Base-by-base conservation (phyloP, 2,113 vertebrate genomes). In the Lagenorhynchus albirostris region DNA sequence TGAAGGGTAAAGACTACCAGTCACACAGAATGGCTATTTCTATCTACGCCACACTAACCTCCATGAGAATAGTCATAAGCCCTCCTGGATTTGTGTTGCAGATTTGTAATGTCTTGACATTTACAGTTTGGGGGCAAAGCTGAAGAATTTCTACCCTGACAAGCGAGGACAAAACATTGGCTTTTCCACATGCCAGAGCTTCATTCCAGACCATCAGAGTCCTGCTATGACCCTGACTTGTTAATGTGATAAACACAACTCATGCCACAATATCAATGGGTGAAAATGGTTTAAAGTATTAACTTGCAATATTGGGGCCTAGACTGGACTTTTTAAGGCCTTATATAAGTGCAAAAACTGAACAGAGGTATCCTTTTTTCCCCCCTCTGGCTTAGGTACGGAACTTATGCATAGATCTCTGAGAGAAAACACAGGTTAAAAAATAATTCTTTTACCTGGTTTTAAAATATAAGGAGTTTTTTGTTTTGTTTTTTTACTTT, bases 291-390 rank as follows among this genome's bases (percentile, higher is more conserved):
- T 50, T 76, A 21, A 65, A 53, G 14, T 60, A 31, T 31, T 38
- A 76, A 65, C 12, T 76, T 67, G 9, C 44, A 58, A 70, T 14
- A 86, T 41, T 84, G 68, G 71, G 36, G 25, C 68, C 53, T 77
- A 81, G 8, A 21, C 18, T 67, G 60, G 36, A 70, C 82, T 95
- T 87, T 63, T 36, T 60, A 73, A 26, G 33, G 38, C 4, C 60
- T 88, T 94, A 41, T n/a, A 33, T 41, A 74, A 95, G 89, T 94
- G 26, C 38, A 94, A 86, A 95, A 89, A 38, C 44, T 92, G n/a
- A 25, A 76, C 23, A 79, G 25, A 90, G 18, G 38, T 62, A 29
- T 81, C 36, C 74, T 81, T 79, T 71, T 17, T 5, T 53, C 14
- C 36, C 20, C 33, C 15, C 17, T 15, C 18, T 41, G 25, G 62